Evolutionary conservation across 1,140 invertebrate genomes (phyloP).

Genomic region (Leguminivora glycinivorella): DNA sequence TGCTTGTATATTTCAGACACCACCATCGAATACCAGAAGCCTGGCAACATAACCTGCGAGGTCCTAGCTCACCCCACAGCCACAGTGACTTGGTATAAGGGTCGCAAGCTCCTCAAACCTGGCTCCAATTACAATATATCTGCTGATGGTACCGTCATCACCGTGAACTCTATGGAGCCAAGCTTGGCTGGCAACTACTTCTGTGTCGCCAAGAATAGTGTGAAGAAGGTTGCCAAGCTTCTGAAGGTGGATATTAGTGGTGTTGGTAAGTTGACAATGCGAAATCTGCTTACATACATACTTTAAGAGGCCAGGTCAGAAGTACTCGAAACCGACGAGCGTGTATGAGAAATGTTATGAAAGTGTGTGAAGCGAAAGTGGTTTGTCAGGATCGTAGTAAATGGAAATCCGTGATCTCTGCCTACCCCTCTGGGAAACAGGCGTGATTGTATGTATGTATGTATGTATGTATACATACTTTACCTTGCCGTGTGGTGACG

Average conservation of each 20-base stretch:
- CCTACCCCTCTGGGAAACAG: too few relatives aligned
- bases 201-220: constrained; percentile 39
- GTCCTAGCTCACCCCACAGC: constrained; percentile 41
- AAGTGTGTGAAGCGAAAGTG: too few relatives aligned
- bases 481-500: too few relatives aligned
- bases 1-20: constrained; percentile 36
- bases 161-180: constrained; percentile 38
- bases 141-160: constrained; percentile 35
- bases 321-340: too few relatives aligned
- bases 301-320: too few relatives aligned
- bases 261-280: constrained; percentile 30
- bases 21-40: constrained; percentile 35
- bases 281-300: too few relatives aligned
- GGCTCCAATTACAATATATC: constrained; percentile 37
- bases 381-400: too few relatives aligned
- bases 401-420: too few relatives aligned
- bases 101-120: constrained; percentile 28
- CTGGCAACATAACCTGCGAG: constrained; percentile 35
- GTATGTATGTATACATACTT: too few relatives aligned
- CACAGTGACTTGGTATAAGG: constrained; percentile 41
- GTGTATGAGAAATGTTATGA: too few relatives aligned
- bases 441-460: too few relatives aligned
- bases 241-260: constrained; percentile 35
- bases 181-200: constrained; percentile 35
- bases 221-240: constrained; percentile 29